A percentile compares a stretch with the other conserved stretches of the same genome.
phyloP scores from a whole-genome alignment of 2,113 vertebrate species.

The Acrocephalus arundinaceus region DNA sequence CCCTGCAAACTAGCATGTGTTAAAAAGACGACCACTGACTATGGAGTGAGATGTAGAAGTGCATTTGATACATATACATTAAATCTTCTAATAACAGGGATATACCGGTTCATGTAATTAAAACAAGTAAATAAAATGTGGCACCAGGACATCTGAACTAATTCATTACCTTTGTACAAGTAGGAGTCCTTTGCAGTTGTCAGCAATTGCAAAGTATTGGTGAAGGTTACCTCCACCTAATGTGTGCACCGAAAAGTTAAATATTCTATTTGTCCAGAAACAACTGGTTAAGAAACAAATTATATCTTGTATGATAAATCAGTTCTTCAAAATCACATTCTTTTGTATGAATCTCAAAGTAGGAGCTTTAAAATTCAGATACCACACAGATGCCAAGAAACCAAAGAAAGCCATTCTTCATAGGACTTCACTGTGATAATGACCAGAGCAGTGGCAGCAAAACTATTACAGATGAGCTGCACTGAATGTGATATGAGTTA shows the following conservation, averaged over 20 bases:
- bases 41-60: not conserved
- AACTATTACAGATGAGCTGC: constrained; percentile 43
- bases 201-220: not conserved
- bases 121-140: not conserved
- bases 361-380: constrained; percentile 75
- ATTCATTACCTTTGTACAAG: not conserved
- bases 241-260: constrained; percentile 33
- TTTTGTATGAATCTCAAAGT: constrained; percentile 67
- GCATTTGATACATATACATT: not conserved
- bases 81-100: not conserved
- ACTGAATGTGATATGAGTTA: constrained; percentile 27
- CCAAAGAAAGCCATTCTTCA: constrained; percentile 43
- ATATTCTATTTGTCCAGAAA: constrained; percentile 40
- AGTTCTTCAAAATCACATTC: constrained; percentile 63
- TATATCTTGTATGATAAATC: constrained; percentile 69
- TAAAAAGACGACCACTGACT: not conserved
- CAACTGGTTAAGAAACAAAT: constrained; percentile 65
- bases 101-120: not conserved
- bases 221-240: constrained; percentile 47
- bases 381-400: constrained; percentile 60
- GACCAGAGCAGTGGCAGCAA: constrained; percentile 35
- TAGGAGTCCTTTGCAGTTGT: not conserved
- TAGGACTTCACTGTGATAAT: constrained; percentile 66
- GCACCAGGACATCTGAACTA: not conserved
- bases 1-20: not conserved